Percentiles rank a stretch among this genome's conserved stretches.
These are phyloP conservation scores for Lepisosteus osseus DNA, from an alignment of 2,113 vertebrate genomes.

Conservation along the genomic window DNA sequence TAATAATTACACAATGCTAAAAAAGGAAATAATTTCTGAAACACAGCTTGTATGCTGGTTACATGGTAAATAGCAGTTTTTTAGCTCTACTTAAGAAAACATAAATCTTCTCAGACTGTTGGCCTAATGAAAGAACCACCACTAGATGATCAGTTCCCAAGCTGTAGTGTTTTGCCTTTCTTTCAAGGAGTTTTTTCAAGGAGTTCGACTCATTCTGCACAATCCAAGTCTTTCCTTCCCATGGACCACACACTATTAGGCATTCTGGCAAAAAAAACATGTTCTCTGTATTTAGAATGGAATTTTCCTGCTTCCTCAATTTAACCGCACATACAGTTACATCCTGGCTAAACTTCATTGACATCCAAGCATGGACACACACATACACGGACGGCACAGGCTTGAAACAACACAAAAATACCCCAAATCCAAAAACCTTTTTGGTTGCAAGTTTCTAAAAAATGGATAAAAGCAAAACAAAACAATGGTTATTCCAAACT, in stretches of 20 bases:
- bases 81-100: background rate
- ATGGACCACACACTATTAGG: slow-evolving; percentile 37
- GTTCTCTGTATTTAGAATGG: slow-evolving; percentile 24
- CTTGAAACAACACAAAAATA: slow-evolving; percentile 16
- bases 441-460: background rate
- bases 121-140: background rate
- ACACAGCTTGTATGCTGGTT: background rate
- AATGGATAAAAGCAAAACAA: background rate
- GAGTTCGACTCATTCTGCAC: slow-evolving; percentile 5
- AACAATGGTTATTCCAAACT: background rate
- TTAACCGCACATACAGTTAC: slow-evolving; percentile 25
- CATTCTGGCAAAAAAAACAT: slow-evolving; percentile 27
- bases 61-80: background rate
- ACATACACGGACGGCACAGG: slow-evolving; percentile 24
- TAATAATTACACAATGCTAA: background rate
- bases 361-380: background rate
- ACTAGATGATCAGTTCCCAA: slow-evolving; percentile 6
- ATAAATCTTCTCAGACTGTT: background rate
- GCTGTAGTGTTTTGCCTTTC: slow-evolving; percentile 8
- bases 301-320: slow-evolving; percentile 23
- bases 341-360: slow-evolving; percentile 19
- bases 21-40: background rate
- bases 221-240: slow-evolving; percentile 12
- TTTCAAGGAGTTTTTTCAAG: slow-evolving; percentile 27
- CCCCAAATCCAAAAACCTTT: background rate